Percentiles rank a stretch among this genome's conserved stretches.
These are phyloP conservation scores for Enoplosus armatus DNA, from an alignment of 2,797 vertebrate species.

Conservation along the genomic window DNA sequence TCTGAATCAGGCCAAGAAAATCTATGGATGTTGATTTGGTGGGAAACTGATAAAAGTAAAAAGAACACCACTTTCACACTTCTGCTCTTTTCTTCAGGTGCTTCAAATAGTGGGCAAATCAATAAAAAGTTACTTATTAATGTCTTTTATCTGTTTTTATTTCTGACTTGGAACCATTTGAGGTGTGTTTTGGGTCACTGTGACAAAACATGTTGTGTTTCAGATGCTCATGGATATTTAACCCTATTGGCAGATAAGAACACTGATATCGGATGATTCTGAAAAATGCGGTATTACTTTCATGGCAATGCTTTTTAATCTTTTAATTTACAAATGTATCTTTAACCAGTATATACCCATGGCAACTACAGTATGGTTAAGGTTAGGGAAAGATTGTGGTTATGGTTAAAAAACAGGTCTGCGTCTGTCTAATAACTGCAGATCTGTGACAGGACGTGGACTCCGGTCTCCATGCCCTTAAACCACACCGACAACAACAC, in stretches of 20 bases:
- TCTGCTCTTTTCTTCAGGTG: no score
- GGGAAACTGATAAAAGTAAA: no score
- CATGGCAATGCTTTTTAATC: neutral
- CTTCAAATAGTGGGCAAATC: neutral
- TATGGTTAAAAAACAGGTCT: neutral
- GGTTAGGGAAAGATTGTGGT: neutral
- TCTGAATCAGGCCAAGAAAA: neutral
- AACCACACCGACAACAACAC: neutral
- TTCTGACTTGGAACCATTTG: neutral
- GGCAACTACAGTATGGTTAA: neutral
- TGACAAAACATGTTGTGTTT: neutral
- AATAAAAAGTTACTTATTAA: neutral
- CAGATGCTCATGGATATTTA: neutral
- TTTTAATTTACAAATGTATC: neutral
- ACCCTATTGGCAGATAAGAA: neutral
- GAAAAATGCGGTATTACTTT: neutral
- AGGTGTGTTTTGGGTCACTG: neutral
- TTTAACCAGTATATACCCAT: neutral
- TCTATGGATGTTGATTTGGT: no score
- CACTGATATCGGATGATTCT: neutral
- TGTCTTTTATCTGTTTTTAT: neutral
- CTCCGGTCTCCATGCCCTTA: neutral
- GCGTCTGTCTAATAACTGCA: no score
- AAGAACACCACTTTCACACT: no score
- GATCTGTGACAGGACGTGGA: neutral